Evolutionary conservation across 2,113 vertebrate species (phyloP).

Genomic region (Lanius collurio): DNA sequence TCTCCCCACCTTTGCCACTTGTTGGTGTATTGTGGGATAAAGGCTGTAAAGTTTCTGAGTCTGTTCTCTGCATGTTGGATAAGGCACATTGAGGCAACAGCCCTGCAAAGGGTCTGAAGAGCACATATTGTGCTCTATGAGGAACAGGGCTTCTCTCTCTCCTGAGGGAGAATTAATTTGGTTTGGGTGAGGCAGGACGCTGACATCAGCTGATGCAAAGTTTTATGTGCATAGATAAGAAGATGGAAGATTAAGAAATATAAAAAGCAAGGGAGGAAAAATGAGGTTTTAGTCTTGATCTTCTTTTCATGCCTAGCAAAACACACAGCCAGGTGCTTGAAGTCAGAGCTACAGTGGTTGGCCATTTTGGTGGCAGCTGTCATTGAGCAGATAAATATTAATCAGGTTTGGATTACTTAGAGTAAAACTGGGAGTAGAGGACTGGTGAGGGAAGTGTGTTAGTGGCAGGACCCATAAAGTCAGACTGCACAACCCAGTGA

Average conservation of each 20-base stretch:
- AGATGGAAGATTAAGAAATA: not conserved
- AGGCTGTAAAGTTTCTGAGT: not conserved
- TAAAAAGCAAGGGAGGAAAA: not conserved
- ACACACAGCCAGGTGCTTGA: not conserved
- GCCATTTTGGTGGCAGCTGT: not conserved
- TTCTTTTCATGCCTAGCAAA: not conserved
- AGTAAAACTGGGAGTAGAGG: not conserved
- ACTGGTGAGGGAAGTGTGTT: not conserved
- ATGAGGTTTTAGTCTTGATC: not conserved
- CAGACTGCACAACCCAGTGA: not conserved
- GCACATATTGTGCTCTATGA: too few species aligned
- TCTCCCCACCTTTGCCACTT: not conserved
- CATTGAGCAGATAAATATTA: not conserved
- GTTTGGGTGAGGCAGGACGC: not conserved
- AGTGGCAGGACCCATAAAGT: not conserved
- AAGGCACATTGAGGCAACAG: not conserved
- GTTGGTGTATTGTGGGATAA: not conserved
- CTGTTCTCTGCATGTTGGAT: accelerated
- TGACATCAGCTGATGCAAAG: not conserved
- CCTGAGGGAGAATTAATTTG: not conserved
- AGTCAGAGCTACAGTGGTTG: not conserved
- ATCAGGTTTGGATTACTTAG: not conserved
- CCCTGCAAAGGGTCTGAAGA: too few species aligned
- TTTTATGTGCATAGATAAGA: not conserved
- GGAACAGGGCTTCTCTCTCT: not conserved